phyloP scores from a whole-genome alignment of 1,140 invertebrate genomes.

The Ips typographus region DNA sequence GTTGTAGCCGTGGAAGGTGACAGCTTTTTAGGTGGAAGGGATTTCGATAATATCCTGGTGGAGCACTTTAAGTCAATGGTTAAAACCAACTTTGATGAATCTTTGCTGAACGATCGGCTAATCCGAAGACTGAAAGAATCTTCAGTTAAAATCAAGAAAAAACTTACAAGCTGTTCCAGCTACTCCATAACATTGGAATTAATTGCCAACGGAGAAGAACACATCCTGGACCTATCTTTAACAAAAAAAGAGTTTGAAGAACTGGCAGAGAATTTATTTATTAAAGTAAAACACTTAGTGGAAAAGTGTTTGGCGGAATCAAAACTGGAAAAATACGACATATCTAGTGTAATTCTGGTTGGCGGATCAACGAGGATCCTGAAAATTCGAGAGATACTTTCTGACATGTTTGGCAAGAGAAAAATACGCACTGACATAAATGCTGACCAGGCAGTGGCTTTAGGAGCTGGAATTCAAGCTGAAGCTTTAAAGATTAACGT shows the following conservation, averaged over 20 bases:
- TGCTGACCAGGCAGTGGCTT: constrained; percentile 49
- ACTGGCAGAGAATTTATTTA: constrained; percentile 69
- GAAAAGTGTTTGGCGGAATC: constrained; percentile 24
- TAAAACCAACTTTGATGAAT: background rate
- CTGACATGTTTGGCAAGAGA: constrained; percentile 55
- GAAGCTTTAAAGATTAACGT: constrained; percentile 9
- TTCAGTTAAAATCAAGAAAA: too few species aligned
- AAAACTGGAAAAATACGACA: constrained; percentile 37
- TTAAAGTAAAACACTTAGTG: constrained; percentile 44
- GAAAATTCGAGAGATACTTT: constrained; percentile 53
- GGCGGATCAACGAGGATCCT: constrained; percentile 67
- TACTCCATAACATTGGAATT: background rate
- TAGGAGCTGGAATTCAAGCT: constrained; percentile 36
- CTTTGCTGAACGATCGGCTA: background rate
- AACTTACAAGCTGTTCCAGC: too few species aligned
- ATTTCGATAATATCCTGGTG: constrained; percentile 63
- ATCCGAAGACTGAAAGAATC: too few species aligned
- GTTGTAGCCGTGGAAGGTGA: constrained; percentile 71
- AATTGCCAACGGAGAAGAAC: constrained; percentile 65
- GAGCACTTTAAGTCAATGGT: constrained; percentile 37
- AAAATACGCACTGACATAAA: constrained; percentile 42
- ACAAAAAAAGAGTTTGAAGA: constrained; percentile 73
- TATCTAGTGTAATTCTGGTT: constrained; percentile 65
- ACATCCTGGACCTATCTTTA: constrained; percentile 77
- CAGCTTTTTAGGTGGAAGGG: constrained; percentile 68